phyloP scores from a whole-genome alignment of 35 echinoderm and acorn worm genomes.

The Hemicentrotus pulcherrimus region DNA sequence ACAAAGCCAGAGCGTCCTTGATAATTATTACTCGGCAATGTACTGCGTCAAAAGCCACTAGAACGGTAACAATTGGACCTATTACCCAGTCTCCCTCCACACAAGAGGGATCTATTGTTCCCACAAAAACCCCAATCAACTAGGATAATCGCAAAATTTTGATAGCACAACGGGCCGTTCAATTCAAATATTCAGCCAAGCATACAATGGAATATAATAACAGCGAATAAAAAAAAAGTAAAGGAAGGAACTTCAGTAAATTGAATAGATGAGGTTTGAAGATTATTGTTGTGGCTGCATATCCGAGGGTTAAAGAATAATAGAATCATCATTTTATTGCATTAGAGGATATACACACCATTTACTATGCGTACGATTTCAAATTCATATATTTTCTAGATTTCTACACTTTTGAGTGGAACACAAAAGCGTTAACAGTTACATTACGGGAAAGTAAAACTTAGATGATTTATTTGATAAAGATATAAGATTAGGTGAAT shows the following conservation, averaged over 20 bases:
- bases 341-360: slow-evolving; percentile 26
- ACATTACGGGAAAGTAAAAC: background rate
- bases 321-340: slow-evolving; percentile 5
- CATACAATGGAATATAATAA: slow-evolving; percentile 25
- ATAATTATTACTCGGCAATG: slow-evolving; percentile 38
- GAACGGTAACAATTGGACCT: background rate
- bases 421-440: background rate
- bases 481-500: background rate
- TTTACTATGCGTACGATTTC: background rate
- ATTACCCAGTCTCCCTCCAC: background rate
- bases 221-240: background rate
- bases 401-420: background rate
- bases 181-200: slow-evolving; percentile 41
- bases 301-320: background rate
- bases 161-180: slow-evolving; percentile 35
- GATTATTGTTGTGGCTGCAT: slow-evolving; percentile 33
- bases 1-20: background rate
- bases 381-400: background rate
- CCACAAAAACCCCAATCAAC: slow-evolving; percentile 44
- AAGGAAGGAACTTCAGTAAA: slow-evolving; percentile 30
- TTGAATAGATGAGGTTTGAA: slow-evolving; percentile 24
- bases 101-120: slow-evolving; percentile 9
- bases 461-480: background rate
- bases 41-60: slow-evolving; percentile 46
- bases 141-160: slow-evolving; percentile 38